phyloP scores from a whole-genome alignment of 1,140 invertebrate genomes.

The Trinorchestia longiramus region DNA sequence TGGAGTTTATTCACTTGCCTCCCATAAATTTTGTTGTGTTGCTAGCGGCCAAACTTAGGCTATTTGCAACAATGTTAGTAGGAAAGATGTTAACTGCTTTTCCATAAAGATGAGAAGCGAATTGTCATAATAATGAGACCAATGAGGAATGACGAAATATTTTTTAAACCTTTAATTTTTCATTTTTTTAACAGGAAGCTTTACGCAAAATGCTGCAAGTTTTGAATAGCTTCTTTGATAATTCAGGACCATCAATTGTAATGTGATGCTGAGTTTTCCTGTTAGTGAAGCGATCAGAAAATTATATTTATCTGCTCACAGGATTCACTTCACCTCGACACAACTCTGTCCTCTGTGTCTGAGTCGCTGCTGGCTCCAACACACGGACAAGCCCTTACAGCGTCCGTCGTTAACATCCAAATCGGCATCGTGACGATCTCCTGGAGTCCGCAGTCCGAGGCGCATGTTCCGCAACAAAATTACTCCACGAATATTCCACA shows the following conservation, averaged over 20 bases:
- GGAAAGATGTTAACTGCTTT: too few species aligned
- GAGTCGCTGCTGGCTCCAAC: background rate
- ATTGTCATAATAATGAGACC: too few species aligned
- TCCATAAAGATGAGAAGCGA: too few species aligned
- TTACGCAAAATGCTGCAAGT: too few species aligned
- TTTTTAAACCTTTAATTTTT: too few species aligned
- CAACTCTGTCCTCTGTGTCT: background rate
- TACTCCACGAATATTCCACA: conserved; percentile 27
- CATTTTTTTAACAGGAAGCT: too few species aligned
- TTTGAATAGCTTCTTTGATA: too few species aligned
- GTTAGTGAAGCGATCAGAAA: background rate
- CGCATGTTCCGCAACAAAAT: conserved; percentile 31
- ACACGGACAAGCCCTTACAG: background rate
- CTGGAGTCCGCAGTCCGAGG: background rate
- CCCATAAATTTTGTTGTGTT: background rate
- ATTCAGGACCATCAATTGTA: too few species aligned
- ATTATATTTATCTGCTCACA: background rate
- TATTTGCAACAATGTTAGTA: background rate
- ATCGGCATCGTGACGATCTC: conserved; percentile 30
- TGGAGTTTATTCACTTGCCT: background rate
- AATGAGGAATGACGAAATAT: too few species aligned
- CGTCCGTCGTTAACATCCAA: conserved; percentile 32
- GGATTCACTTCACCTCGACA: background rate
- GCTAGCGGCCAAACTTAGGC: background rate
- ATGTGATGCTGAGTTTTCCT: too few species aligned